These are phyloP conservation scores for Crocodylus rhombifer DNA, from an alignment of 2,797 vertebrate genomes.

Conservation along the genomic window DNA sequence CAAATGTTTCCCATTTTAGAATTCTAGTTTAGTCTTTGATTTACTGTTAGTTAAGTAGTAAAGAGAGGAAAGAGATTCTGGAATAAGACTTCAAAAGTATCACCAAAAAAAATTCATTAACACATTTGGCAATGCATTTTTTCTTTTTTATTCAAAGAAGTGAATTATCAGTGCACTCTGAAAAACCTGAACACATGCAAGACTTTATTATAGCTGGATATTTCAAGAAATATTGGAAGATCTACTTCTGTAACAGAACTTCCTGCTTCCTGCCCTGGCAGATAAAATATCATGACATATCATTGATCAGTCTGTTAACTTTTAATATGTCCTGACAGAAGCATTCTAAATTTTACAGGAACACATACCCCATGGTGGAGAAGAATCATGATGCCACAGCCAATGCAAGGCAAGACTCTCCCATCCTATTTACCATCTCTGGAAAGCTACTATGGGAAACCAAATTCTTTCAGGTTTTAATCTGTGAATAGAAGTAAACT, in stretches of 20 bases:
- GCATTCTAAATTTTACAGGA: constrained; percentile 51
- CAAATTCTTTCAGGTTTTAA: not conserved
- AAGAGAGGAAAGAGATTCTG: not conserved
- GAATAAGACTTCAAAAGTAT: constrained; percentile 40
- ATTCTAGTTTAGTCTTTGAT: constrained; percentile 25
- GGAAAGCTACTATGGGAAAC: constrained; percentile 39
- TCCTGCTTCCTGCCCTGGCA: constrained; percentile 74
- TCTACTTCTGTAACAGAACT: constrained; percentile 70
- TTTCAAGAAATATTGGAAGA: constrained; percentile 74
- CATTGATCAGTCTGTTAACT: constrained; percentile 55
- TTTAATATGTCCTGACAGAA: constrained; percentile 72
- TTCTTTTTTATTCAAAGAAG: constrained; percentile 50
- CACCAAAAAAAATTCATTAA: not conserved
- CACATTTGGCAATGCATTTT: constrained; percentile 16
- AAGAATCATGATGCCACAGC: constrained; percentile 39
- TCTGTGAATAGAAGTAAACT: too few relatives aligned
- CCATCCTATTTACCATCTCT: constrained; percentile 50
- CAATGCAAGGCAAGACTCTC: constrained; percentile 36
- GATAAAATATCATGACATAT: constrained; percentile 62
- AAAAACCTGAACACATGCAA: constrained; percentile 37
- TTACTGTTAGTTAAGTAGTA: constrained; percentile 16
- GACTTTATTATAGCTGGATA: constrained; percentile 27
- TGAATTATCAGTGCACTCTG: not conserved
- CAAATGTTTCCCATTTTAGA: constrained; percentile 31
- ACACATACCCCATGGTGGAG: constrained; percentile 41